Evolutionary conservation across 1,140 invertebrate genomes (phyloP).

Genomic region (Dolichoris vasculosae): DNA sequence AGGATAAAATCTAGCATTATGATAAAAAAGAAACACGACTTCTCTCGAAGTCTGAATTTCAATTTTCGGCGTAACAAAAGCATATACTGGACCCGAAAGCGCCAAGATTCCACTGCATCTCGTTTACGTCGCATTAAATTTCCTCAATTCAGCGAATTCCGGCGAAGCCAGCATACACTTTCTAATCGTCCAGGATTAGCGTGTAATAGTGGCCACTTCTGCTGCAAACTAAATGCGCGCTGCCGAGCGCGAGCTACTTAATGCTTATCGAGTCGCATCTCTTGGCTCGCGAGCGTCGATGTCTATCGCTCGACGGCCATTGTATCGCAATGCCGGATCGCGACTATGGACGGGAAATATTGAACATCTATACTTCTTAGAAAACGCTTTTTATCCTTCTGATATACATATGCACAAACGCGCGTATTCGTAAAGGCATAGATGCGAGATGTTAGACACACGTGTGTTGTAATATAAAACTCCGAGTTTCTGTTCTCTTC

Average conservation of each 20-base stretch:
- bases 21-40: no score
- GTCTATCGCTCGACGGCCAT: constrained; percentile 3
- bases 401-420: neutral
- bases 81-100: no score
- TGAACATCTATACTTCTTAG: neutral
- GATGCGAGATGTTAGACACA: neutral
- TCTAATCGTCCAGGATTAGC: constrained; percentile 2
- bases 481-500: neutral
- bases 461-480: neutral
- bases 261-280: constrained; percentile 28
- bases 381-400: neutral
- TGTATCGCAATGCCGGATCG: constrained; percentile 19
- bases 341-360: neutral
- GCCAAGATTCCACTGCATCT: neutral
- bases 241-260: neutral
- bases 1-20: no score
- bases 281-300: neutral
- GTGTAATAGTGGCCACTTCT: neutral
- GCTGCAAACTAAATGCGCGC: neutral
- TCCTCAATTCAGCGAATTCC: neutral
- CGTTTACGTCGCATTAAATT: neutral
- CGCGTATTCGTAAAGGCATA: neutral
- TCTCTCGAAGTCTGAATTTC: no score
- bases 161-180: neutral
- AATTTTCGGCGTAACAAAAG: no score